phyloP scores from a whole-genome alignment of 2,888 invertebrate genomes.

The Aporophyla nigra region DNA sequence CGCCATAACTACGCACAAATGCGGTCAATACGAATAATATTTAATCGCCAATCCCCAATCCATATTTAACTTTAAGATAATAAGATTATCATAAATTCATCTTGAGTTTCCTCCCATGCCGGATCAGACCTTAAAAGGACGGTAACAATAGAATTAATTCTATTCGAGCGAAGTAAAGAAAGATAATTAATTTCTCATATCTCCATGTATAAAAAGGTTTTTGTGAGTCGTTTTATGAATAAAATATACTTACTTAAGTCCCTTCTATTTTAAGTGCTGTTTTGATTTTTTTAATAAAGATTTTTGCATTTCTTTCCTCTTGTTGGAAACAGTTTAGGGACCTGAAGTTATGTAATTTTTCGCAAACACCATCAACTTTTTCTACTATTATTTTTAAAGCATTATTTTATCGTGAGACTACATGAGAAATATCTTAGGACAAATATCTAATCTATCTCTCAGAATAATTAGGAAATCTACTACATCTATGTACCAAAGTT shows the following conservation, averaged over 20 bases:
- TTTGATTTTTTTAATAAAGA: not conserved
- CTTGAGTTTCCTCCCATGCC: conserved; percentile 46
- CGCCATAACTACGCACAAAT: conserved; percentile 31
- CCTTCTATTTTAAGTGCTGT: conserved; percentile 10
- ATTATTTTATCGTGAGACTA: not conserved
- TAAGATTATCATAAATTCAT: conserved; percentile 69
- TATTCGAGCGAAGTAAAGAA: conserved; percentile 56
- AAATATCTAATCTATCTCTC: no score
- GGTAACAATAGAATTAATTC: conserved; percentile 69
- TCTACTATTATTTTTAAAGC: not conserved
- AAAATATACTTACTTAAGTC: conserved; percentile 37
- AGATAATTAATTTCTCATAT: conserved; percentile 70
- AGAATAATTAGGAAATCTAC: no score
- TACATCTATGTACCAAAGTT: not conserved
- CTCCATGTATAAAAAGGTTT: conserved; percentile 59
- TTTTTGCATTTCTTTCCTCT: not conserved
- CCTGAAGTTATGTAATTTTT: not conserved
- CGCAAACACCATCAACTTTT: not conserved
- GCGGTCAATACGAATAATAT: conserved; percentile 57
- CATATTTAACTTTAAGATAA: conserved; percentile 68
- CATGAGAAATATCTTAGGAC: no score
- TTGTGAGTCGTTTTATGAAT: conserved; percentile 54
- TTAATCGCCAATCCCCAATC: conserved; percentile 65
- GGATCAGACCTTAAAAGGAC: conserved; percentile 60
- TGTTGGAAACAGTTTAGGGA: not conserved